A percentile compares a stretch with the other conserved stretches of the same genome.
Conservation (phyloP, 2,888 invertebrate species). For the Coleophora flavipennella region DNA sequence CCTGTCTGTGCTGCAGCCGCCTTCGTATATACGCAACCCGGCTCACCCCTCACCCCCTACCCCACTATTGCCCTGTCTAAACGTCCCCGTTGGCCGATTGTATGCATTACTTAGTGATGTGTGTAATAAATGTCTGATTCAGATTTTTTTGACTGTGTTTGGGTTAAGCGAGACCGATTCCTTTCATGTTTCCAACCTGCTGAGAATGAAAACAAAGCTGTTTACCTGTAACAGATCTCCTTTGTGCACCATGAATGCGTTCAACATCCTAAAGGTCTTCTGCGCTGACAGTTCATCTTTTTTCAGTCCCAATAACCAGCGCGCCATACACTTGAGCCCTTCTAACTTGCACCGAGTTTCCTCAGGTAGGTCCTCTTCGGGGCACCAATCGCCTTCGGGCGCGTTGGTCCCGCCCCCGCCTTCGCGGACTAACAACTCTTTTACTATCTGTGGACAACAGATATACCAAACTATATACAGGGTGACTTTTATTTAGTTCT, state of each 20-base stretch:
- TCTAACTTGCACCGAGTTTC: constrained; percentile 95
- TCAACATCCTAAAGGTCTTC: constrained; percentile 95
- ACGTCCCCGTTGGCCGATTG: no score
- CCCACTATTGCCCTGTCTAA: no score
- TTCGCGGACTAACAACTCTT: constrained; percentile 92
- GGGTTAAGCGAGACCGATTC: no score
- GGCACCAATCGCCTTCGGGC: constrained; percentile 82
- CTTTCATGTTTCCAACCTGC: no score
- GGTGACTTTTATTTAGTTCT: neutral
- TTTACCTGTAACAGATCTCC: constrained; percentile 83
- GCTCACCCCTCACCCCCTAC: no score
- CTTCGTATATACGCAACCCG: no score
- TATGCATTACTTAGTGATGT: no score
- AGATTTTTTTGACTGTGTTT: no score
- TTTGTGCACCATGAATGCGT: constrained; percentile 93
- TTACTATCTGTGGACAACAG: constrained; percentile 80
- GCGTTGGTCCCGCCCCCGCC: constrained; percentile 71
- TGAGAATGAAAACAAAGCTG: no score
- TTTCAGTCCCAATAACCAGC: constrained; percentile 94
- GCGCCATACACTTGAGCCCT: constrained; percentile 95
- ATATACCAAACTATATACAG: no score
- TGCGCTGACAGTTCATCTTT: constrained; percentile 90
- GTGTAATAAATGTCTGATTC: no score
- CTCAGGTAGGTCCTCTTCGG: constrained; percentile 88
- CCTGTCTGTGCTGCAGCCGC: no score